Evolutionary conservation across 2,888 invertebrate genomes (phyloP).

Genomic region (Tenthredo scrophulariae): DNA sequence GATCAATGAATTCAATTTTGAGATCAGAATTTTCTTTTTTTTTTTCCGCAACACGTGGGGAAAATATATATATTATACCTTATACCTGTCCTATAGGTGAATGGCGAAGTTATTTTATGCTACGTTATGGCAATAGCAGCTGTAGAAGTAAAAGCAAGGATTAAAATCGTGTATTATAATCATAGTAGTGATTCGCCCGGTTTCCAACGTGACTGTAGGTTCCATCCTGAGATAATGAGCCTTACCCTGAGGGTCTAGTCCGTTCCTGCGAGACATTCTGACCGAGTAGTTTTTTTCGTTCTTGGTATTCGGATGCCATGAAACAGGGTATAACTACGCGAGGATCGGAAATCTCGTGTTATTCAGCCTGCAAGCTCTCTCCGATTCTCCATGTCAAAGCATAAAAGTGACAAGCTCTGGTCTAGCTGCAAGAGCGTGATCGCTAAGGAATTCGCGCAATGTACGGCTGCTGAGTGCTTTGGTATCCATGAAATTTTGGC

Average conservation of each 20-base stretch:
- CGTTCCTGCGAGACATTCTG: conserved; percentile 15
- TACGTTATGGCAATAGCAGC: conserved; percentile 8
- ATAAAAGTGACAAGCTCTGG: conserved; percentile 18
- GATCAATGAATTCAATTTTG: not conserved
- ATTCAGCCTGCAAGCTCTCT: not conserved
- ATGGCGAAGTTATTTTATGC: not conserved
- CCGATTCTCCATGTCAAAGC: not conserved
- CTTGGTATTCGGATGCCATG: conserved; percentile 38
- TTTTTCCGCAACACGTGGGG: not conserved
- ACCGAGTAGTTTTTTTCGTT: conserved; percentile 20
- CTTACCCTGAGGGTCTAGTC: conserved; percentile 20
- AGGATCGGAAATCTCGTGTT: not conserved
- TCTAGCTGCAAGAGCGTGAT: not conserved
- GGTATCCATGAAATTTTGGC: conserved; percentile 12
- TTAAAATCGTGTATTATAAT: conserved; percentile 25
- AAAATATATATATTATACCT: too few relatives aligned
- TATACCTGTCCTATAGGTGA: not conserved
- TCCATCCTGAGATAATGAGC: conserved; percentile 44
- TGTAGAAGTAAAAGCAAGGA: not conserved
- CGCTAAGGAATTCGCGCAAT: conserved; percentile 38
- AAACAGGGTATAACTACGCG: not conserved
- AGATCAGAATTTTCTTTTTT: not conserved
- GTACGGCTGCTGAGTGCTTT: not conserved
- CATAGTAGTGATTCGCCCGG: conserved; percentile 20
- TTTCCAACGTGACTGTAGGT: conserved; percentile 46